Evolutionary conservation across 2,888 invertebrate species (phyloP), one percentile per base, ranked within the genome.

Genomic region (Steinernema scapterisci): DNA sequence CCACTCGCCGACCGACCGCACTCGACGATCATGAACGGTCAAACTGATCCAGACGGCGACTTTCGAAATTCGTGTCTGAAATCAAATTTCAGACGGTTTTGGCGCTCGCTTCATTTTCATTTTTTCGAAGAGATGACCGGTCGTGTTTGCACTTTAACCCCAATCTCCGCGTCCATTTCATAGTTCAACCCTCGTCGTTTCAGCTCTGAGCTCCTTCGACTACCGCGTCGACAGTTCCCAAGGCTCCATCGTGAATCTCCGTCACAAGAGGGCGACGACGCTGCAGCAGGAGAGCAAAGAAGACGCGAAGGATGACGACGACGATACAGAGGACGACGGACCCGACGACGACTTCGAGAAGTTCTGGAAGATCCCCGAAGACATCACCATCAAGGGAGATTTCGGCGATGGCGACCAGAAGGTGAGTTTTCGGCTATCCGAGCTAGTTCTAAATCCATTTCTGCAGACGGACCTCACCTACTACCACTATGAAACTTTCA

Each of bases 401-500:
- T 25, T 76, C 11, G 76, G 76, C 27, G 78, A 79, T 48, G 76
- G 75, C 38, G 73, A 77, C 44, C 70, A 73, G 25, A 76, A 77
- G 27, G 48, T 51, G 51, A 51, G 0, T n/a, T n/a, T 25, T 7
- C 7, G 0, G 27, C 3, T 0, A 11, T 6, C 38, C 38, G 5
- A 38, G 31, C 44, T n/a, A 11, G 0, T 23, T 1, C 13, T 19
- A 0, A 23, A 44, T 31, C 31, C 9, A 0, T 46, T 16, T 71
- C 73, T 80, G 31, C 48, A 85, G 83, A 76, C 79, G 21, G 84
- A 87, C 38, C 83, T 83, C 44, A 80, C 78, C 31, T 86, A 86
- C 73, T 86, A 86, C 76, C 75, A 77, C 16, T 80, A 79, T 75
- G 79, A 75, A 25, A 80, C 79, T 11, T 73, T 76, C 46, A 76